These are phyloP conservation scores for Drosophila koepferae DNA, from an alignment of 2,888 invertebrate genomes.

Conservation along the genomic window DNA sequence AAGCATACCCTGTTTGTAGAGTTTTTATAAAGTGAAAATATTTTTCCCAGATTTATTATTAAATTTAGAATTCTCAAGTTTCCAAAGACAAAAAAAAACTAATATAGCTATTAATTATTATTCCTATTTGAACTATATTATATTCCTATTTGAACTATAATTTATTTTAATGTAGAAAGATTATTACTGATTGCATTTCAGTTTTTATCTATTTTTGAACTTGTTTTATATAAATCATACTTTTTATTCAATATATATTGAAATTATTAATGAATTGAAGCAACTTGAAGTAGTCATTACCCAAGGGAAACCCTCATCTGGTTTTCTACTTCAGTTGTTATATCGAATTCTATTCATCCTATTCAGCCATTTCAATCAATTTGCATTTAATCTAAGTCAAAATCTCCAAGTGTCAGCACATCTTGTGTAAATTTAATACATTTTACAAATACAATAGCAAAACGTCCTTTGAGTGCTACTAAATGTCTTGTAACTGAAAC, in stretches of 20 bases:
- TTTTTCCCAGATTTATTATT: too few species aligned
- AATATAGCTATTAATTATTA: too few species aligned
- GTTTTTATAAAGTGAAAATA: too few species aligned
- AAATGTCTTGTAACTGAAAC: constrained; percentile 53
- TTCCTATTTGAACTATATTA: too few species aligned
- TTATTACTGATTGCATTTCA: too few species aligned
- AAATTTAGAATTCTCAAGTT: too few species aligned
- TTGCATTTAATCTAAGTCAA: constrained; percentile 8
- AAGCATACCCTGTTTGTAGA: too few species aligned
- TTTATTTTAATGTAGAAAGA: too few species aligned
- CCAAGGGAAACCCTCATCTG: too few species aligned
- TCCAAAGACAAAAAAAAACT: too few species aligned
- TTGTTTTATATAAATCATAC: background rate
- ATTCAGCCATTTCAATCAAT: constrained; percentile 30
- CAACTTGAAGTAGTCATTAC: background rate
- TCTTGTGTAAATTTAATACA: constrained; percentile 32
- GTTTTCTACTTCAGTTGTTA: background rate
- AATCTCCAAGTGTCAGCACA: constrained; percentile 33
- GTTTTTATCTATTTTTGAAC: background rate
- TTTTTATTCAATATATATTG: background rate
- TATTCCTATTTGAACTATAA: too few species aligned
- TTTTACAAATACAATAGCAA: constrained; percentile 37
- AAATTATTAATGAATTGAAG: background rate
- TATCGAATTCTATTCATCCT: background rate
- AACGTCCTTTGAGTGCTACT: constrained; percentile 48